Evolutionary conservation across 2,797 vertebrate species (phyloP).

Genomic region (Avahi laniger): DNA sequence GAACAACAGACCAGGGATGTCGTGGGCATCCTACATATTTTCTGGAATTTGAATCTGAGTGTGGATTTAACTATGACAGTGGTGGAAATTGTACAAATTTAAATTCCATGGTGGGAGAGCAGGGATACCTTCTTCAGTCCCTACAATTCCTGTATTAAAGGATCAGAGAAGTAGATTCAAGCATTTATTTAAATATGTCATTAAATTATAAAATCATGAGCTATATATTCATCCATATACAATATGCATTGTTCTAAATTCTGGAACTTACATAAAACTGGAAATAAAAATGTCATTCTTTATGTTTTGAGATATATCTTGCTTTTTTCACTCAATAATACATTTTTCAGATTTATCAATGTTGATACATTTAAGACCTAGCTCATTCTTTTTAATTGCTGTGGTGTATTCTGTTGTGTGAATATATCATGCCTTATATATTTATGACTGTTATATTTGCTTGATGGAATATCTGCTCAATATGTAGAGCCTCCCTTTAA

Average conservation of each 20-base stretch:
- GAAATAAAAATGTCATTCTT: not conserved
- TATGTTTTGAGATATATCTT: constrained; percentile 32
- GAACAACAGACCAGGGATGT: not conserved
- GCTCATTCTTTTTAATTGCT: constrained; percentile 32
- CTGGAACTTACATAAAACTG: not conserved
- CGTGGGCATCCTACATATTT: not conserved
- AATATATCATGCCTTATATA: not conserved
- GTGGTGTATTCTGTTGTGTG: not conserved
- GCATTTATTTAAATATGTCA: constrained; percentile 19
- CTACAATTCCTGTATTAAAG: not conserved
- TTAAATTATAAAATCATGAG: constrained; percentile 24
- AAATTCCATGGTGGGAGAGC: not conserved
- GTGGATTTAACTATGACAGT: not conserved
- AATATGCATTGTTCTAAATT: not conserved
- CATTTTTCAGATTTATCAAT: not conserved
- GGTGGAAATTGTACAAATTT: not conserved
- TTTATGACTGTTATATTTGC: not conserved
- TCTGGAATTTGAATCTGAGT: not conserved
- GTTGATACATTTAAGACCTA: not conserved
- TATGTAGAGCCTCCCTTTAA: not conserved
- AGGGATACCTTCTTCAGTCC: not conserved
- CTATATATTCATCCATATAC: not conserved
- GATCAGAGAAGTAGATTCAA: not conserved
- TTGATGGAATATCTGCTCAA: not conserved
- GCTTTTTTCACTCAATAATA: constrained; percentile 16